Evolutionary conservation across 2,797 vertebrate genomes (phyloP).

Genomic region (Poeciliopsis gracilis): DNA sequence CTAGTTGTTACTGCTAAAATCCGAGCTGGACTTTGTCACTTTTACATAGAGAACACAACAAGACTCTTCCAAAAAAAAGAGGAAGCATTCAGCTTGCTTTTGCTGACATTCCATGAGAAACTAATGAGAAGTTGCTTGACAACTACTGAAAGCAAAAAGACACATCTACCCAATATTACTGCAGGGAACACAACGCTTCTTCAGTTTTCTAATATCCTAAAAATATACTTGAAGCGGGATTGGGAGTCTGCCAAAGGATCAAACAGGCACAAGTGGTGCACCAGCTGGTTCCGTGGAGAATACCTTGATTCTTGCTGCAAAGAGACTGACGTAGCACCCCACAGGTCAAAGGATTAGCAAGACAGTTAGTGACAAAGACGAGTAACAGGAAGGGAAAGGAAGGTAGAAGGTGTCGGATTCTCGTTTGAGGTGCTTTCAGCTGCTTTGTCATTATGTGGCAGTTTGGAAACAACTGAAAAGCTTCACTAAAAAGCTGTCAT

Average conservation of each 20-base stretch:
- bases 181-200: slow-evolving; percentile 56
- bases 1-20: neutral
- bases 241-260: slow-evolving; percentile 73
- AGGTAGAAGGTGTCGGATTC: slow-evolving; percentile 30
- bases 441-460: slow-evolving; percentile 3
- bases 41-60: slow-evolving; percentile 45
- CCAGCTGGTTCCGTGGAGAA: slow-evolving; percentile 74
- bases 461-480: slow-evolving; percentile 24
- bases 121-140: slow-evolving; percentile 54
- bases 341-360: slow-evolving; percentile 63
- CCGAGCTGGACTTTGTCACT: neutral
- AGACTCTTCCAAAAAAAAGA: slow-evolving; percentile 46
- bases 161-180: slow-evolving; percentile 54
- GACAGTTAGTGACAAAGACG: slow-evolving; percentile 57
- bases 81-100: slow-evolving; percentile 17
- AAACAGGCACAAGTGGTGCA: slow-evolving; percentile 74
- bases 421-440: slow-evolving; percentile 36
- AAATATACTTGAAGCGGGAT: slow-evolving; percentile 69
- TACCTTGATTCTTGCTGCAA: slow-evolving; percentile 67
- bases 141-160: slow-evolving; percentile 49
- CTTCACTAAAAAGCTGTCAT: neutral
- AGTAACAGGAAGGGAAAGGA: slow-evolving; percentile 45
- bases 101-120: slow-evolving; percentile 35
- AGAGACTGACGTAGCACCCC: slow-evolving; percentile 55
- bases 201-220: slow-evolving; percentile 59